Base-by-base conservation (phyloP, 2,888 invertebrate species). In the Amphimallon solstitiale region DNA sequence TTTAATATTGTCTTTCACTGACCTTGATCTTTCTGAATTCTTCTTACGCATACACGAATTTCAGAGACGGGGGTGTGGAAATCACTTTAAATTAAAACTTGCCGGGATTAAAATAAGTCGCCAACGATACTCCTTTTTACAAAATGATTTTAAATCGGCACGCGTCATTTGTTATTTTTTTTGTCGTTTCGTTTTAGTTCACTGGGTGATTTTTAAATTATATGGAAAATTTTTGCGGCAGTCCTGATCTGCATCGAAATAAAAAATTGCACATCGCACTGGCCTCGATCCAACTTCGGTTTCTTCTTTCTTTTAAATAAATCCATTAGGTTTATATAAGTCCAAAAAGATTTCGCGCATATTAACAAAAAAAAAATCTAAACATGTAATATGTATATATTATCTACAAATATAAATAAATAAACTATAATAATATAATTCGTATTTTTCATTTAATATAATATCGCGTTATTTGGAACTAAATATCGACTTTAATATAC, bases 361-460 rank as follows among this genome's bases (percentile, higher is more conserved):
- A 29, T 43, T 54, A 43, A 40, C 40, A 65, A 61, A 45, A 51
- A 37, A 9, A 66, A 66, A 51, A 51, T 49, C 59, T 60, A 48
- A 60, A 65, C 56, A 56, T 56, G 64, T 67, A 60, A n/a, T 62
- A 62, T 62, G 48, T 63, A 62, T 66, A 69, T 68, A 73, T 77
- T 82, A 81, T 82, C 81, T 82, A 82, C 81, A 81, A 78, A 79
- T 80, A 82, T 82, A 82, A 83, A 83, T 83, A 82, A 83, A 83
- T 83, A 82, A 81, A 82, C 80, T 81, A 80, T 80, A 69, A 64
- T 67, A 69, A 65, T 67, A 71, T 71, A 68, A 64, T 60, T 68
- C 64, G 64, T 67, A 67, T 68, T 51, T 65, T 67, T 76, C 76
- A 77, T 76, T 79, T 74, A 76, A 73, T 75, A 75, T 71, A 72